phyloP scores from a whole-genome alignment of 2,113 vertebrate genomes.

The Heteronetta atricapilla region DNA sequence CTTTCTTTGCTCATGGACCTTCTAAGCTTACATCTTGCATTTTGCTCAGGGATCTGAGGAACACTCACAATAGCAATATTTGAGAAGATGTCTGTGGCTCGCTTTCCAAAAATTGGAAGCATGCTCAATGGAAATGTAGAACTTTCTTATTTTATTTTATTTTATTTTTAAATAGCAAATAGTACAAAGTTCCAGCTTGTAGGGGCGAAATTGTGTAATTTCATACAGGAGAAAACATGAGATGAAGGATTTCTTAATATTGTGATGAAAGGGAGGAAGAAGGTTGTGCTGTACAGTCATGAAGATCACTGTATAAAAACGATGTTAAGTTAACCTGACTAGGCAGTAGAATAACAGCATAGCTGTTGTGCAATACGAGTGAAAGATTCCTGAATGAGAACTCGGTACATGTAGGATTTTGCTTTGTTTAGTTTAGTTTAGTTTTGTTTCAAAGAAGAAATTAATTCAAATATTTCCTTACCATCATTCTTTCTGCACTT shows the following conservation, averaged over 20 bases:
- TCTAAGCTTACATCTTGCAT: not conserved
- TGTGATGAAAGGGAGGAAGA: constrained; percentile 17
- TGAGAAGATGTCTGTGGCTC: not conserved
- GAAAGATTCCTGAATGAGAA: constrained; percentile 5
- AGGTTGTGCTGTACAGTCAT: not conserved
- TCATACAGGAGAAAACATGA: not conserved
- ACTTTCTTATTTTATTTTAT: rapidly evolving
- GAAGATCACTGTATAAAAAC: constrained; percentile 20
- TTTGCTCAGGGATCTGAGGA: not conserved
- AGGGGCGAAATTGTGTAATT: not conserved
- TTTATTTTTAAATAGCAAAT: not conserved
- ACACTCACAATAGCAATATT: not conserved
- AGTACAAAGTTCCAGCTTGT: not conserved
- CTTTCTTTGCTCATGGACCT: not conserved
- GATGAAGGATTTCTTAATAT: constrained; percentile 32
- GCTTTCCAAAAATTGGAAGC: not conserved
- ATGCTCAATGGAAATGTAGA: not conserved
- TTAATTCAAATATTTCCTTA: constrained; percentile 7
- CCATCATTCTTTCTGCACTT: not conserved
- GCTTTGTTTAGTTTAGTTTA: too few species aligned
- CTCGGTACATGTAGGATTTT: not conserved
- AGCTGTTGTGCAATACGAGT: not conserved
- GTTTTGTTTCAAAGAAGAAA: not conserved
- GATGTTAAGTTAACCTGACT: constrained; percentile 24
- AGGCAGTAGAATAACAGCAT: constrained; percentile 28